phyloP scores from a whole-genome alignment of 2,888 invertebrate species.

The Trypoxylon attenuatum region DNA sequence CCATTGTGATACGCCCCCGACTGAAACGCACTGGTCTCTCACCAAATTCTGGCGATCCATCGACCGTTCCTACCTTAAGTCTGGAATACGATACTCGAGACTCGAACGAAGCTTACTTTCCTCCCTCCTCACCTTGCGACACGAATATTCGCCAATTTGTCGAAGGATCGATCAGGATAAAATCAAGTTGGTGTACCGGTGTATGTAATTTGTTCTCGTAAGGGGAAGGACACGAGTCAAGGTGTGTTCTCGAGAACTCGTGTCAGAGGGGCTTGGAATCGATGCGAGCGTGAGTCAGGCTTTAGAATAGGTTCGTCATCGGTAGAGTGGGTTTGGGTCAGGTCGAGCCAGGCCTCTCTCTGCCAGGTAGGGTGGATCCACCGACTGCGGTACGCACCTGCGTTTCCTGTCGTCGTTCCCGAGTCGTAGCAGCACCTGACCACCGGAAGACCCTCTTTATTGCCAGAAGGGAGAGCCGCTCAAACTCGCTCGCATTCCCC shows the following conservation, averaged over 20 bases:
- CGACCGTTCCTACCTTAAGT: too few species aligned
- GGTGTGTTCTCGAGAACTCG: not conserved
- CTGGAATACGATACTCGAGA: too few species aligned
- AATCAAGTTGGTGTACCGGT: too few species aligned
- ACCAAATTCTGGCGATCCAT: too few species aligned
- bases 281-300: slow-evolving; percentile 1
- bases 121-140: too few species aligned
- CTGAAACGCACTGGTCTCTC: too few species aligned
- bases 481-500: slow-evolving; percentile 12
- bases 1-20: slow-evolving; percentile 39
- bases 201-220: too few species aligned
- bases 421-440: slow-evolving; percentile 57
- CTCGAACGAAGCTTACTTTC: too few species aligned
- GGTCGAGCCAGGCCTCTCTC: slow-evolving; percentile 1
- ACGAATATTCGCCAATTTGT: too few species aligned
- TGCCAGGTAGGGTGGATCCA: slow-evolving; percentile 36
- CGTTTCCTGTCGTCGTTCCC: slow-evolving; percentile 53
- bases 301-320: slow-evolving; percentile 14
- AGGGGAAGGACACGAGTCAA: too few species aligned
- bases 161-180: too few species aligned
- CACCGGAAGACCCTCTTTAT: slow-evolving; percentile 58
- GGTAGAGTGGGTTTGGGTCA: slow-evolving; percentile 10
- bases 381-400: slow-evolving; percentile 54
- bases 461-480: too few species aligned
- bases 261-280: not conserved